Base-by-base conservation (phyloP, 2,797 vertebrate genomes). In the Cossypha caffra region DNA sequence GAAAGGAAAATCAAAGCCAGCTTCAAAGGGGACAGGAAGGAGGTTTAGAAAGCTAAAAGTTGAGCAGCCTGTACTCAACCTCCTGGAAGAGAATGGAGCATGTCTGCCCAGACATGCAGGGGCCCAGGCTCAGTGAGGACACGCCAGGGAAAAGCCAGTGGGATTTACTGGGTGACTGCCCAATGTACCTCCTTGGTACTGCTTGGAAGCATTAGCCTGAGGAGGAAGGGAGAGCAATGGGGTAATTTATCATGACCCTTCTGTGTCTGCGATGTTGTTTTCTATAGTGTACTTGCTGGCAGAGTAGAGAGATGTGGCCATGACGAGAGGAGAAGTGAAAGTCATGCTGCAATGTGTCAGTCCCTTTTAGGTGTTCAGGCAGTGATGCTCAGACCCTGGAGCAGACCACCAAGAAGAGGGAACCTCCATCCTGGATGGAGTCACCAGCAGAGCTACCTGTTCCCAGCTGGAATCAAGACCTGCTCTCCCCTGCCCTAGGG, bases 221-320 rank as follows among this genome's bases (percentile, higher is more conserved):
- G 20, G 35, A 45, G 0, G 0, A 52, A 29, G 18, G 8, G 5
- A 52, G 5, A 73, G 48, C 7, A 42, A 29, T 2, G 0, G 8
- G 7, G 5, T 11, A 7, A 16, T 75, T 68, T 59, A 25, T 15
- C 25, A 18, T 37, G 8, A 38, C 5, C 3, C 11, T 78, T 51
- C 0, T 3, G 42, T 10, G 11, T 20, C 7, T 59, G 23, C 12
- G 16, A 37, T 37, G 9, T n/a, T 12, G 54, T 33, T 79, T 45
- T 1, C 6, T 7, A 23, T 9, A 19, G 26, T 26, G 3, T 45
- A 8, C 24, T 69, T 8, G 17, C 29, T 69, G 35, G 5, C 12
- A 58, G 43, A 68, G 10, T 7, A 4, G 4, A 20, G 9, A 76
- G 4, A 68, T 9, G 17, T 24, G 31, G 17, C 48, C 28, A 40